Base-by-base conservation (phyloP, 2,797 vertebrate genomes). In the Miichthys miiuy region DNA sequence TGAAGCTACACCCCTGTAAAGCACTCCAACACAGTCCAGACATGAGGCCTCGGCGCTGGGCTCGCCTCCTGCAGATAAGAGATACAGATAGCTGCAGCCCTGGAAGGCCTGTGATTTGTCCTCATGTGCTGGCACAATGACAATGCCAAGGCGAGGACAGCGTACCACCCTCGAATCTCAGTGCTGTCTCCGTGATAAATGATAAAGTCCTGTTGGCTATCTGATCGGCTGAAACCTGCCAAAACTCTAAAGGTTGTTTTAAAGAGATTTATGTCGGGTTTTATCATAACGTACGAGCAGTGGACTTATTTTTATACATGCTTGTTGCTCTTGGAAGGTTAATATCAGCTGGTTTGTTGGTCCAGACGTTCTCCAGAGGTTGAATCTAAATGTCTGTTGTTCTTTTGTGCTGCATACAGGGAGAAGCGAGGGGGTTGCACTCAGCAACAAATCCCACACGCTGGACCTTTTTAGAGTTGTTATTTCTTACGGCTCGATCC, bases 41-140 rank as follows among this genome's bases (percentile, higher is more conserved):
- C 71, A 8, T n/a, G 56, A 47, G 20, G 72, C 54, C 63, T 73
- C 18, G 42, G 34, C 42, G 46, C 67, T 68, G 65, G 47, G 41
- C 54, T 68, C 14, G 6, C 25, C 68, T 65, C 42, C 72, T 63
- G 44, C 46, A 11, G 84, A 90, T 88, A 83, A 85, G 52, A 65
- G 60, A 48, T n/a, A n/a, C 68, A 64, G 84, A 88, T 71, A 76
- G 47, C 56, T 25, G 64, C 3, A 44, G 0, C 27, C 50, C 58
- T 82, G 54, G 71, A 48, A 74, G 63, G 82, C 62, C 87, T 87
- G 79, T 27, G 58, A 68, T 80, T 75, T 47, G 75, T 84, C 85
- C 60, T 21, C 7, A 70, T 73, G 20, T 68, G 12, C 70, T 56
- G 41, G 74, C 56, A 21, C 30, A 9, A n/a, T 70, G 58, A 77